Percentiles rank a stretch among this genome's conserved stretches.
phyloP scores from a whole-genome alignment of 2,888 invertebrate genomes.

The Malthinus flaveolus region DNA sequence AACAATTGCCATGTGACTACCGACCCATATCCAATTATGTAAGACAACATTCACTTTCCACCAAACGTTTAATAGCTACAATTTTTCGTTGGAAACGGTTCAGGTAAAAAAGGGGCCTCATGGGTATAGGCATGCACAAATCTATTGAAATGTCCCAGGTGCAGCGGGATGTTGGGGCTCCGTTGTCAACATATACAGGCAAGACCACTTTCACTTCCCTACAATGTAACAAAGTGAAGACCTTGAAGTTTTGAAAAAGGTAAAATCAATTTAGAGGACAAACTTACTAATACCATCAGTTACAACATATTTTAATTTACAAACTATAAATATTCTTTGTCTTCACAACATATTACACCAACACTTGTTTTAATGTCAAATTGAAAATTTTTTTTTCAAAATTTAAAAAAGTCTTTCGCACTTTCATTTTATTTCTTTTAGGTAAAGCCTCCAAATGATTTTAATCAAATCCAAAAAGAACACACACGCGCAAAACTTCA shows the following conservation, averaged over 20 bases:
- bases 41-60: constrained; percentile 42
- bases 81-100: constrained; percentile 12
- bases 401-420: too few relatives aligned
- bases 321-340: background rate
- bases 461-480: too few relatives aligned
- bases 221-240: constrained; percentile 56
- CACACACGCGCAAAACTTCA: too few relatives aligned
- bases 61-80: constrained; percentile 12
- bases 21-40: constrained; percentile 51
- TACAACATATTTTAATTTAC: constrained; percentile 37
- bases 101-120: constrained; percentile 16
- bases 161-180: constrained; percentile 19
- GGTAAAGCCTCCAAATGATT: too few relatives aligned
- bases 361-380: too few relatives aligned
- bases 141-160: constrained; percentile 9
- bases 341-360: too few relatives aligned
- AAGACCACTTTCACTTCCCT: constrained; percentile 58
- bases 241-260: constrained; percentile 57
- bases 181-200: constrained; percentile 50
- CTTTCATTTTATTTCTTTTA: too few relatives aligned
- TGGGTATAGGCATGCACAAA: constrained; percentile 6
- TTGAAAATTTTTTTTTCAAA: too few relatives aligned
- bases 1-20: constrained; percentile 44
- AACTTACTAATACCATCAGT: constrained; percentile 48
- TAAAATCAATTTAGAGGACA: constrained; percentile 58